Base-by-base conservation (phyloP, 1,140 invertebrate genomes). In the Pentalonia nigronervosa region DNA sequence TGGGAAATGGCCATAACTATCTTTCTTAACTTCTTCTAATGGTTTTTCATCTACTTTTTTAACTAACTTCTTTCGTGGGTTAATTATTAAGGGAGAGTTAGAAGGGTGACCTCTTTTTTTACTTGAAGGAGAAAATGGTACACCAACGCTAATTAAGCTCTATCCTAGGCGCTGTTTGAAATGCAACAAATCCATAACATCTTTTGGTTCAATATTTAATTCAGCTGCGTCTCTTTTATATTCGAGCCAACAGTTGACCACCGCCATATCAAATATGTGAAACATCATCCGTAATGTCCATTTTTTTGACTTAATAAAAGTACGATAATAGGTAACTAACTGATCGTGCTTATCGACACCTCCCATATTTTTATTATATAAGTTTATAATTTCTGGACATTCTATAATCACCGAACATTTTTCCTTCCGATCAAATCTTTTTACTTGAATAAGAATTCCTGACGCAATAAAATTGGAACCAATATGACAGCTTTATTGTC, bases 361-460 rank as follows among this genome's bases (percentile, higher is more conserved):
- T 76, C 90, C 36, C 90, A 91, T 91, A 25, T 23, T 67, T n/a
- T 47, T 76, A 56, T 91, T 91, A 36, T 91, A 91, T 47, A 67
- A 81, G 34, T 36, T 34, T 36, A 81, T 34, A 81, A 81, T 34
- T 81, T 81, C 76, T 36, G 34, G 76, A 36, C 34, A 81, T 81
- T 81, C 76, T 25, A 56, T 56, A 56, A 56, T 56, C 53, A 56
- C 53, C 53, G 53, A 56, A 56, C 53, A 56, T 56, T 56, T 56
- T 56, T 56, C 53, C 53, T 56, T 25, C 53, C 53, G 21, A 56
- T 56, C 53, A 56, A 56, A 56, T 7, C 53, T 56, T 56, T 53
- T 56, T 56, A 56, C 53, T 56, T 56, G 21, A 56, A 56, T 7
- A 56, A 21, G 50, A 56, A 56, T 56, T 56, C 53, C 53, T 56